phyloP scores from a whole-genome alignment of 2,797 vertebrate species.

The Buceros bicornis region DNA sequence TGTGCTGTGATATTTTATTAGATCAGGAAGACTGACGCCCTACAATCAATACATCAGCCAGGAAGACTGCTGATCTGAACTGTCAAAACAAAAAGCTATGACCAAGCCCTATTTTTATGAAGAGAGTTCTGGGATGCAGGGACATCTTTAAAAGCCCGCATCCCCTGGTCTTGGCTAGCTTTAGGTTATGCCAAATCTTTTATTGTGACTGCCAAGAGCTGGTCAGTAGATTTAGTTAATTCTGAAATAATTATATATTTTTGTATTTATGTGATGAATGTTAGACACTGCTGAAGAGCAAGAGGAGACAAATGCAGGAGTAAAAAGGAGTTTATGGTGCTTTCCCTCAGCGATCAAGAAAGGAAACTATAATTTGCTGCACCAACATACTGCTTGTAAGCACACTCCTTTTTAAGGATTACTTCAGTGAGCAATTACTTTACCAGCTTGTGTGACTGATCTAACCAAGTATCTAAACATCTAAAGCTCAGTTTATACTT shows the following conservation, averaged over 20 bases:
- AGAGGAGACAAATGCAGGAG: not conserved
- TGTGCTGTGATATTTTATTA: slow-evolving; percentile 68
- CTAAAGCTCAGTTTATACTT: not conserved
- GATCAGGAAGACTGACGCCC: slow-evolving; percentile 60
- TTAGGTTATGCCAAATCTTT: not conserved
- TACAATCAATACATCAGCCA: slow-evolving; percentile 73
- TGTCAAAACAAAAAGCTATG: slow-evolving; percentile 71
- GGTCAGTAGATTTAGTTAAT: slow-evolving; percentile 21
- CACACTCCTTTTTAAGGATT: not conserved
- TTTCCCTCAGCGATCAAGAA: not conserved
- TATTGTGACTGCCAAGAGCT: slow-evolving; percentile 1
- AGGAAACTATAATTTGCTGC: not conserved
- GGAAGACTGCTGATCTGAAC: slow-evolving; percentile 69
- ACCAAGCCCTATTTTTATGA: slow-evolving; percentile 44
- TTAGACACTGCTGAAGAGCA: not conserved
- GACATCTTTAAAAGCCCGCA: not conserved
- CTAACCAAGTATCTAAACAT: not conserved
- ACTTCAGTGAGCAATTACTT: not conserved
- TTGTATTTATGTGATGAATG: not conserved
- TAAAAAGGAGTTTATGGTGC: not conserved
- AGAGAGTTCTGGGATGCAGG: not conserved
- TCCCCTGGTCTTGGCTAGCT: not conserved
- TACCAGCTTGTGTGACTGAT: not conserved
- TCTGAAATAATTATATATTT: not conserved
- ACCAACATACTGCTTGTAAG: not conserved